Base-by-base conservation (phyloP, 2,113 vertebrate species). In the Pelvicachromis taeniatus region DNA sequence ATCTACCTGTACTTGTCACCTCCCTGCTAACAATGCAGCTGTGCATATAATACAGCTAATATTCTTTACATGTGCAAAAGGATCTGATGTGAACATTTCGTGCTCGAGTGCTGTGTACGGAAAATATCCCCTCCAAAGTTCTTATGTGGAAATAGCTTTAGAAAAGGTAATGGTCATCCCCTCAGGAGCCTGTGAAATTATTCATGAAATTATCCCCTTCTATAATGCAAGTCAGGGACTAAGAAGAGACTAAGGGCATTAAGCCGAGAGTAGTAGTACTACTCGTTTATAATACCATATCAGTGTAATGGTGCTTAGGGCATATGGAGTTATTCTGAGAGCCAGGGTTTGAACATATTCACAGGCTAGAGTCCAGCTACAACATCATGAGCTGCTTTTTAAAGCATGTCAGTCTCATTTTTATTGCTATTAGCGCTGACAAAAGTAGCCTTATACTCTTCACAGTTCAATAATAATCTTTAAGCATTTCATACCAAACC, bases 151-250 rank as follows among this genome's bases (percentile, higher is more conserved):
- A 50, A 50, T 7, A 12, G 42, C 42, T 75, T 50, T 31, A 42
- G 77, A 31, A 59, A 31, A 29, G 2, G 35, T 38, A 78, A 54
- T 23, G 45, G 52, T 54, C 38, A 29, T 9, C 17, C 38, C 40
- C 11, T 48, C 54, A 59, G 55, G 4, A 80, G 9, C 7, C 2
- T 59, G 6, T 16, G 70, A 75, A 52, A 31, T 52, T 75, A 75
- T 52, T 75, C 45, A 52, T 75, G 45, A 75, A 75, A 75, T 75
- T 52, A 75, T 75, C 70, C 45, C 33, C 70, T 75, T 75, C 45
- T 75, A 45, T n/a, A 75, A 75, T 75, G 45, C 45, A 75, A 75
- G 45, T 75, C 70, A 33, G 26, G 26, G 26, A 19, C 68, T 75
- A 50, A 12, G 68, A 12, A 31, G 42, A 75, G 45, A 75, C 26